These are phyloP conservation scores for Pycnomerus fuliginosus DNA, from an alignment of 2,888 invertebrate genomes.

Conservation along the genomic window DNA sequence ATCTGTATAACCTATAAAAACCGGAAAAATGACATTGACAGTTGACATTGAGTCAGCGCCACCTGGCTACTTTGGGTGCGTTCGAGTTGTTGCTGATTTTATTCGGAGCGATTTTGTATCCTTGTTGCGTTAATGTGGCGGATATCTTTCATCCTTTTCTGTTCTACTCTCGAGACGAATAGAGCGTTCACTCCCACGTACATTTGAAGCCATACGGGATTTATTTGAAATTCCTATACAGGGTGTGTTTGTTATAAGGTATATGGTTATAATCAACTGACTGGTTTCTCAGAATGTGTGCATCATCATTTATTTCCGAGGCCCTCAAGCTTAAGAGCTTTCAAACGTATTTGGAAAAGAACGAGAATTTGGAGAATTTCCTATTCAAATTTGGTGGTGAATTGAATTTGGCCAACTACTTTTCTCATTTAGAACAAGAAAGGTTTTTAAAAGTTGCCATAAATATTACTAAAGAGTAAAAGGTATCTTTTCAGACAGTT, in stretches of 20 bases:
- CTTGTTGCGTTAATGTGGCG: no score
- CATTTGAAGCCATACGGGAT: no score
- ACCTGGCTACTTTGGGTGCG: no score
- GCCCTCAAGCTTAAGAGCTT: conserved; percentile 38
- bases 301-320: conserved; percentile 24
- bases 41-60: no score
- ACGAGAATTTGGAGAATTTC: conserved; percentile 29
- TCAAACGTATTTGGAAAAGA: conserved; percentile 40
- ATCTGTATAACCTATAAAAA: conserved; percentile 20
- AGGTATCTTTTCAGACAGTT: conserved; percentile 27
- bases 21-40: conserved; percentile 10
- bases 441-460: no score
- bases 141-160: no score
- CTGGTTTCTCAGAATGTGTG: conserved; percentile 12
- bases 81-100: no score
- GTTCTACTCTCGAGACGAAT: no score
- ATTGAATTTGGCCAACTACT: conserved; percentile 23
- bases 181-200: no score
- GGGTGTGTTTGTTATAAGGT: conserved; percentile 16
- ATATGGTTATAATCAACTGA: no score
- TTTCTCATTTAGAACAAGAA: conserved; percentile 21
- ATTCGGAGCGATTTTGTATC: no score
- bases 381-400: conserved; percentile 29
- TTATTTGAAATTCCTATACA: conserved; percentile 27
- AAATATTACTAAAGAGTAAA: no score